Percentiles rank a stretch among this genome's conserved stretches.
Evolutionary conservation across 2,113 vertebrate genomes (phyloP).

Genomic region (Setophaga petechia): DNA sequence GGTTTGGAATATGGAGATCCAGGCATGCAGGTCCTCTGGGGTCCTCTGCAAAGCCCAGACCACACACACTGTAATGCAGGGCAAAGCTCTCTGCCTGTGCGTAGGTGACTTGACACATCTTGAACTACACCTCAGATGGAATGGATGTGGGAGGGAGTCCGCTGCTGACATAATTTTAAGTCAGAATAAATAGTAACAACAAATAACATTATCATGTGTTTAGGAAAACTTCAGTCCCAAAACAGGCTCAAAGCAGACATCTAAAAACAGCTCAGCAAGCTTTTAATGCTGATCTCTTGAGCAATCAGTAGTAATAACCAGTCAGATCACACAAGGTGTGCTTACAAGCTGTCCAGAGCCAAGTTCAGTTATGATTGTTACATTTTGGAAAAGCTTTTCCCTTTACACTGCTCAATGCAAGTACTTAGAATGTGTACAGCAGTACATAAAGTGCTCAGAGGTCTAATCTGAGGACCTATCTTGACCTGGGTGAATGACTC

Average conservation of each 20-base stretch:
- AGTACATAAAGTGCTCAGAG: neutral
- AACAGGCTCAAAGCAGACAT: neutral
- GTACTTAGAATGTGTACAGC: neutral
- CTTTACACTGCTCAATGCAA: neutral
- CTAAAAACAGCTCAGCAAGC: neutral
- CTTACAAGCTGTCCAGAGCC: neutral
- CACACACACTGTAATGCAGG: neutral
- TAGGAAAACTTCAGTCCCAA: neutral
- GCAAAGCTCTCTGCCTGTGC: neutral
- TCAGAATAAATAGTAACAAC: neutral
- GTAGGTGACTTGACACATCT: neutral
- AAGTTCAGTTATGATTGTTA: neutral
- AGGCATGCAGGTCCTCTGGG: neutral
- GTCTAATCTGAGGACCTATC: neutral
- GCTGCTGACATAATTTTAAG: neutral
- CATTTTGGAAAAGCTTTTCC: neutral
- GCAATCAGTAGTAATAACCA: neutral
- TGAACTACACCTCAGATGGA: neutral
- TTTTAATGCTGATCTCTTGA: neutral
- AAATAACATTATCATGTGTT: neutral
- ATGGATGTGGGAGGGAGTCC: neutral
- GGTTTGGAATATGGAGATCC: neutral
- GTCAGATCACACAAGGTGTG: neutral
- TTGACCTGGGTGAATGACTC: neutral
- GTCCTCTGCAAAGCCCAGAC: neutral